Percentiles rank a stretch among this genome's conserved stretches.
Evolutionary conservation across 2,888 invertebrate genomes (phyloP).

Genomic region (Ennomos quercinarius): DNA sequence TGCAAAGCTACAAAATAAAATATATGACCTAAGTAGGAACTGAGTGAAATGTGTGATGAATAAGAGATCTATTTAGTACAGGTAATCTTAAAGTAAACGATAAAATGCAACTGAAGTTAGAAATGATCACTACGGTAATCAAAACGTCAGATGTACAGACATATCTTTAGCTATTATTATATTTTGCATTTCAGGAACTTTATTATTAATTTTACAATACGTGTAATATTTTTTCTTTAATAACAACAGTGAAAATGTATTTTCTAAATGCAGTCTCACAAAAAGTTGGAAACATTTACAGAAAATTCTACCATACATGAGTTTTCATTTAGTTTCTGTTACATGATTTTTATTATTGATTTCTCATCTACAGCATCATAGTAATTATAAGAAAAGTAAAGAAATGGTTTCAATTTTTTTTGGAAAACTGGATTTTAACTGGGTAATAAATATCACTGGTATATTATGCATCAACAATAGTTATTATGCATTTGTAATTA

Average conservation of each 20-base stretch:
- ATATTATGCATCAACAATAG: constrained; percentile 38
- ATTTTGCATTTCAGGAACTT: constrained; percentile 43
- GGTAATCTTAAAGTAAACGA: constrained; percentile 64
- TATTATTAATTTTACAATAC: constrained; percentile 36
- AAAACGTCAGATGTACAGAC: constrained; percentile 24
- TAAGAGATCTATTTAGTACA: constrained; percentile 73
- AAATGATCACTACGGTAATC: constrained; percentile 15
- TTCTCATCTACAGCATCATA: constrained; percentile 2
- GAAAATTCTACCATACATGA: constrained; percentile 34
- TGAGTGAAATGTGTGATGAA: constrained; percentile 77
- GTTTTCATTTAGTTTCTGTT: constrained; percentile 5
- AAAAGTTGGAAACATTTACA: constrained; percentile 38
- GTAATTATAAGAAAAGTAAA: constrained; percentile 6
- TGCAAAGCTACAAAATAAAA: constrained; percentile 69
- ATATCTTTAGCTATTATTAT: constrained; percentile 26
- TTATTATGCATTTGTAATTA: constrained; percentile 23
- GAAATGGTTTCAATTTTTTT: constrained; percentile 10
- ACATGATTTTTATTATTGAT: constrained; percentile 10
- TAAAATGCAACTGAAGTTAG: constrained; percentile 72
- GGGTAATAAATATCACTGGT: constrained; percentile 27
- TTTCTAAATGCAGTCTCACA: constrained; percentile 41
- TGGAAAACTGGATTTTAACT: neutral
- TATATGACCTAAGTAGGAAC: constrained; percentile 83
- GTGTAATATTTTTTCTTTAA: constrained; percentile 36
- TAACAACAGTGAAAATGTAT: constrained; percentile 35